Evolutionary conservation across 2,888 invertebrate species (phyloP).

Genomic region (Mesorhabditis belari): DNA sequence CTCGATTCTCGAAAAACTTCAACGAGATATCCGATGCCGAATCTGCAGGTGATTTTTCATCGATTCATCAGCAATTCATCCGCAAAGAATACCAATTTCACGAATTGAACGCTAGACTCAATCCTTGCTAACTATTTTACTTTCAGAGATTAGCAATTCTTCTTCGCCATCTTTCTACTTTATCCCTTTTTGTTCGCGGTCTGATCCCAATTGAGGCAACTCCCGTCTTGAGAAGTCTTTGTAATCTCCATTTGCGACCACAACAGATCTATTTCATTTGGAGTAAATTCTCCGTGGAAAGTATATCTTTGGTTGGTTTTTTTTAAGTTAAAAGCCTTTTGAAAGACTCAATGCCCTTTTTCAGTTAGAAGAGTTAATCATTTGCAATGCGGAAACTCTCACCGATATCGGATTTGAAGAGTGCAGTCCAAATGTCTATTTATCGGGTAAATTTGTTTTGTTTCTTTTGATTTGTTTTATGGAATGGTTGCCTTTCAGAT

Average conservation of each 20-base stretch:
- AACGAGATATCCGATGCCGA: slow-evolving; percentile 24
- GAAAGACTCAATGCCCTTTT: slow-evolving; percentile 2
- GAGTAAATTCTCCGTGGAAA: slow-evolving; percentile 31
- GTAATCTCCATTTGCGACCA: slow-evolving; percentile 18
- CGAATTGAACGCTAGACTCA: not conserved
- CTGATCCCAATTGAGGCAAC: slow-evolving; percentile 39
- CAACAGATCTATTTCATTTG: slow-evolving; percentile 44
- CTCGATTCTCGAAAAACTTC: slow-evolving; percentile 34
- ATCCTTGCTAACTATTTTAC: not conserved
- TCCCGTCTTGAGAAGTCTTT: slow-evolving; percentile 26
- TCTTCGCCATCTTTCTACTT: slow-evolving; percentile 24
- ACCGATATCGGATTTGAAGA: slow-evolving; percentile 35
- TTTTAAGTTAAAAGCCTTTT: not conserved
- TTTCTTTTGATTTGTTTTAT: slow-evolving; percentile 13
- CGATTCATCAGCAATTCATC: too few relatives aligned
- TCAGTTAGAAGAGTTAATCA: slow-evolving; percentile 23
- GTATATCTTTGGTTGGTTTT: slow-evolving; percentile 16
- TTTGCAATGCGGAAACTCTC: slow-evolving; percentile 12
- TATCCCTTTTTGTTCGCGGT: slow-evolving; percentile 39
- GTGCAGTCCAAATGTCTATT: slow-evolving; percentile 23
- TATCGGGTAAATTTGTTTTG: slow-evolving; percentile 24
- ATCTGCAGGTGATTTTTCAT: slow-evolving; percentile 28
- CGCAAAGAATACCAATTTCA: not conserved
- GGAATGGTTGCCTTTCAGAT: not conserved
- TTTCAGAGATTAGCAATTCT: slow-evolving; percentile 18